A percentile compares a stretch with the other conserved stretches of the same genome.
Evolutionary conservation across 2,888 invertebrate genomes (phyloP).

Genomic region (Steinernema hermaphroditum): DNA sequence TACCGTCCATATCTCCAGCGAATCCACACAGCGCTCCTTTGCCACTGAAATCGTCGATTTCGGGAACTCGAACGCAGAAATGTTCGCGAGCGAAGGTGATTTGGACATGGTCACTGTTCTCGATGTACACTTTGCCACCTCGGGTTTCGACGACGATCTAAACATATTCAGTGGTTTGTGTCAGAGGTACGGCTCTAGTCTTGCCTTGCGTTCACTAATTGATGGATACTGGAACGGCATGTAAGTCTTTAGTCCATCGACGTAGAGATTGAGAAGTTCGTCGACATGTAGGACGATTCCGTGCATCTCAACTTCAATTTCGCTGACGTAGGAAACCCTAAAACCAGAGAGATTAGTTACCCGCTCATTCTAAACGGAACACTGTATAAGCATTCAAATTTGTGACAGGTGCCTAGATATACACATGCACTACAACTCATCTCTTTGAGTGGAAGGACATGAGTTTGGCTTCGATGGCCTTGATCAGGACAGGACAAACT

Average conservation of each 20-base stretch:
- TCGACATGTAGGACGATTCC: neutral
- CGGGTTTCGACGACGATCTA: neutral
- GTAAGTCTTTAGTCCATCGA: slow-evolving; percentile 14
- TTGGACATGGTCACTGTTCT: neutral
- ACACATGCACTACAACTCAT: too few species aligned
- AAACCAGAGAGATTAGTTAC: too few species aligned
- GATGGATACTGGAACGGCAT: slow-evolving; percentile 30
- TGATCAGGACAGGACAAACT: too few species aligned
- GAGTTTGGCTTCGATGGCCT: too few species aligned
- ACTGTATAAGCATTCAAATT: too few species aligned
- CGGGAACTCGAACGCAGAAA: slow-evolving; percentile 10
- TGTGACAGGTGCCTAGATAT: too few species aligned
- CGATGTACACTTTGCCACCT: neutral
- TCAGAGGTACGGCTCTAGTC: too few species aligned
- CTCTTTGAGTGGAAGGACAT: too few species aligned
- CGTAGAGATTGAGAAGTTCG: slow-evolving; percentile 15
- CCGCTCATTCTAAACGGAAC: too few species aligned
- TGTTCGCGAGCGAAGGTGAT: neutral
- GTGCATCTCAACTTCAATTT: slow-evolving; percentile 18
- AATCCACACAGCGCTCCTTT: slow-evolving; percentile 33
- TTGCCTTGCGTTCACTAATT: neutral
- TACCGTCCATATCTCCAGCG: slow-evolving; percentile 32
- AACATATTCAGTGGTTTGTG: too few species aligned
- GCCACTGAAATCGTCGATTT: slow-evolving; percentile 5
- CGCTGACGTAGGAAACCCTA: slow-evolving; percentile 29